Evolutionary conservation across 2,888 invertebrate species (phyloP).

Genomic region (Hybos culiciformis): DNA sequence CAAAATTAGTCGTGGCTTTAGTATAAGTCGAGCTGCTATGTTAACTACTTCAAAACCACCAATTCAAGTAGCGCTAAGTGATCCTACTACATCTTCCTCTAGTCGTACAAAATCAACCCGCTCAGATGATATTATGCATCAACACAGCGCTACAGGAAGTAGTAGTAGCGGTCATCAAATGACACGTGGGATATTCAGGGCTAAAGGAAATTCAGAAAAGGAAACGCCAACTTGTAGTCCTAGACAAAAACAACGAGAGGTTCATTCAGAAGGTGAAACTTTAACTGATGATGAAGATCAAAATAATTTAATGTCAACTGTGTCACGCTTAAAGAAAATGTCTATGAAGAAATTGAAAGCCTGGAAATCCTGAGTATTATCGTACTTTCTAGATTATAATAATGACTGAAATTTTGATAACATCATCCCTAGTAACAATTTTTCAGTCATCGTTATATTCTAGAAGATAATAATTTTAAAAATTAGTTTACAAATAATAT

Average conservation of each 20-base stretch:
- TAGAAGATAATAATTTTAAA: too few species aligned
- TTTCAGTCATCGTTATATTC: too few species aligned
- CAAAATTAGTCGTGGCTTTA: constrained; percentile 53
- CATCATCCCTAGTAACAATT: too few species aligned
- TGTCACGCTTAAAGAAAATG: constrained; percentile 63
- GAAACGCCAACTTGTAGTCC: constrained; percentile 36
- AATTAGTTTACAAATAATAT: too few species aligned
- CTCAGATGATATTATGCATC: constrained; percentile 17
- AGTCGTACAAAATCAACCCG: constrained; percentile 15
- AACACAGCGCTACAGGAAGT: constrained; percentile 24
- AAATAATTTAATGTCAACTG: constrained; percentile 55
- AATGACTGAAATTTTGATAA: constrained; percentile 1
- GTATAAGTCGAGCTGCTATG: constrained; percentile 50
- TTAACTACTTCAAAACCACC: constrained; percentile 42
- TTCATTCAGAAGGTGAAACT: constrained; percentile 60
- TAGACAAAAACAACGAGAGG: constrained; percentile 42
- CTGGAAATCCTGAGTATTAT: constrained; percentile 64
- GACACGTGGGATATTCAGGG: constrained; percentile 36
- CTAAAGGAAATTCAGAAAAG: constrained; percentile 46
- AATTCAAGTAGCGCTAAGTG: constrained; percentile 46
- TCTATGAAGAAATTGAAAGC: constrained; percentile 63
- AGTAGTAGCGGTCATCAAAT: constrained; percentile 25
- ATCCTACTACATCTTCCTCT: constrained; percentile 39
- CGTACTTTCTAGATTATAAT: constrained; percentile 25
- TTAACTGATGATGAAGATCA: constrained; percentile 47